A percentile compares a stretch with the other conserved stretches of the same genome.
These are phyloP conservation scores for Sebastolobus alascanus DNA, from an alignment of 2,797 vertebrate genomes.

Conservation along the genomic window DNA sequence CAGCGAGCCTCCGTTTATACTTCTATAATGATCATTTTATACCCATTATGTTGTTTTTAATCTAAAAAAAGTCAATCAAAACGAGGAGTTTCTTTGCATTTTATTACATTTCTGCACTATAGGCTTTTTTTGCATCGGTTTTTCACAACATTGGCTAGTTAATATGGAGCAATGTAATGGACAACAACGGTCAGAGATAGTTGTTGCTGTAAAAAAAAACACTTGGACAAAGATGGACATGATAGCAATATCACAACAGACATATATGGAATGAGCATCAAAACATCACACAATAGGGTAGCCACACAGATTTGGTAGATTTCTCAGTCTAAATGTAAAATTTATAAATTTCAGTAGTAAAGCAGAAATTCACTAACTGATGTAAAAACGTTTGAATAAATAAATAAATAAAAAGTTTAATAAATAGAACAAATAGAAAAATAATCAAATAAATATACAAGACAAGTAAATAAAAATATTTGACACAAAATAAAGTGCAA, in stretches of 20 bases:
- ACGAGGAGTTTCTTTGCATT: slow-evolving; percentile 26
- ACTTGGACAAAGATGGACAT: slow-evolving; percentile 51
- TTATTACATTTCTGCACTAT: slow-evolving; percentile 76
- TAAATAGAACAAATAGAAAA: slow-evolving; percentile 68
- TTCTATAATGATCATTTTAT: neutral
- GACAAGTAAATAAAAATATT: slow-evolving; percentile 50
- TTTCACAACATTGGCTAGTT: slow-evolving; percentile 74
- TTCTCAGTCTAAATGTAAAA: slow-evolving; percentile 45
- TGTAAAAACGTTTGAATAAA: slow-evolving; percentile 50
- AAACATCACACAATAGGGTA: slow-evolving; percentile 31
- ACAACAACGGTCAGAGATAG: slow-evolving; percentile 47
- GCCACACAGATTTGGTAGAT: slow-evolving; percentile 50
- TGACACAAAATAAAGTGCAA: slow-evolving; percentile 82
- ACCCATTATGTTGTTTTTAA: neutral
- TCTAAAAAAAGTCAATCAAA: slow-evolving; percentile 3
- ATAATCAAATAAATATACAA: slow-evolving; percentile 45
- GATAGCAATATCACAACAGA: slow-evolving; percentile 50
- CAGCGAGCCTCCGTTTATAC: neutral
- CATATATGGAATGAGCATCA: slow-evolving; percentile 30
- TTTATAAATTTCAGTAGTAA: slow-evolving; percentile 37
- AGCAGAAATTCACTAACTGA: slow-evolving; percentile 20
- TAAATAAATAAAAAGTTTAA: slow-evolving; percentile 42
- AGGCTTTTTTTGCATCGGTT: slow-evolving; percentile 66
- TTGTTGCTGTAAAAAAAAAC: slow-evolving; percentile 32
- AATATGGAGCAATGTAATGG: slow-evolving; percentile 55